Evolutionary conservation across 1,140 invertebrate species (phyloP), one percentile per base, ranked within the genome.

Genomic region (Camponotus vicinus): DNA sequence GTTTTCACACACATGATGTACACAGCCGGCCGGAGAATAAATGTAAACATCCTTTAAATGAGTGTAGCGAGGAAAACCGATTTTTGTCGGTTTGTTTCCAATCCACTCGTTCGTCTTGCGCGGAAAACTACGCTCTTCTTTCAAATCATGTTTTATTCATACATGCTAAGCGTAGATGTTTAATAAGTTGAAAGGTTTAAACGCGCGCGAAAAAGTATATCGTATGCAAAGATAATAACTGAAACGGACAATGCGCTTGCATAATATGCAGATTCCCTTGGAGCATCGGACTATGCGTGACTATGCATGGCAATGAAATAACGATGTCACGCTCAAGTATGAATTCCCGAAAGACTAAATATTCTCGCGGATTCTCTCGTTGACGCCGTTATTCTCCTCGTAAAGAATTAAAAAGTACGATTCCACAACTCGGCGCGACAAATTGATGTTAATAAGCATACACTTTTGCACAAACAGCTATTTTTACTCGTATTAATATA

Each of bases 161-260:
- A 32, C 18, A 34, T 13, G 67, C 59, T 83, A 61, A 83, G 79
- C 79, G 40, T n/a, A 34, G 55, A 83, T 83, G 79, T 83, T 83
- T 83, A 83, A 83, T 83, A 83, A 83, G 69, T 55, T 83, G 79
- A 73, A 55, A 73, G 69, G 67, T 83, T 83, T 73, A 83, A 83
- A 69, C 34, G 77, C 63, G 27, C 63, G 27, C 40, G 61, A 13
- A 57, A 63, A 45, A 83, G n/a, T 83, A 73, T 83, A 73, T 83
- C 40, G 55, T 42, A 18, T 18, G 18, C 40, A 7, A 21, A 61
- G 40, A 73, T 61, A 83, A 83, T 83, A 83, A 83, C 18, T 45
- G 69, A 73, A 73, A 73, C 79, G 15, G 67, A 73, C 79, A 42
- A 61, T 32, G 57, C 21, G 69, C 69, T 83, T 61, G 79, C 55